Percentiles rank a stretch among this genome's conserved stretches.
phyloP scores from a whole-genome alignment of 2,113 vertebrate genomes.

The pig (Sus scrofa) region DNA sequence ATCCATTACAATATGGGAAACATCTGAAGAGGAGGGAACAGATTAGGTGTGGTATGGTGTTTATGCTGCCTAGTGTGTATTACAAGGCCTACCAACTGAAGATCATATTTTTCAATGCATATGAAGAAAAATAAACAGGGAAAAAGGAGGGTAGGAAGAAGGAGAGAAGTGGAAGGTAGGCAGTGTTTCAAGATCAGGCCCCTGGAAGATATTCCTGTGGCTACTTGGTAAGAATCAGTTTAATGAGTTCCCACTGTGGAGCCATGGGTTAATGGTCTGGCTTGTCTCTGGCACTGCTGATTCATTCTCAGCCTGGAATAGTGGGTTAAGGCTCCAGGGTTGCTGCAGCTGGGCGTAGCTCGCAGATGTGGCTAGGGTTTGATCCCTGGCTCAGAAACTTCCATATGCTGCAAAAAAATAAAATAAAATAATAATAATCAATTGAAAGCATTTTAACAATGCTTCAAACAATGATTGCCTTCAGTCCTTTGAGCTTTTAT shows the following conservation, averaged over 20 bases:
- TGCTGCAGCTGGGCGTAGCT: too few species aligned
- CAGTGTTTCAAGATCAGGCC: rapidly evolving
- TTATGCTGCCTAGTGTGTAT: not conserved
- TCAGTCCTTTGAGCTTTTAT: not conserved
- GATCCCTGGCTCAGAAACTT: too few species aligned
- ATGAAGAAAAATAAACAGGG: not conserved
- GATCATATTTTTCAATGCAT: not conserved
- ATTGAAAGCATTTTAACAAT: not conserved
- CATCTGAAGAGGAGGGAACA: not conserved
- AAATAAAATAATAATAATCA: not conserved
- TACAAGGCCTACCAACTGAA: not conserved
- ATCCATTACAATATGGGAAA: not conserved
- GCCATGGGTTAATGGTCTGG: too few species aligned
- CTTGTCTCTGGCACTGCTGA: too few species aligned
- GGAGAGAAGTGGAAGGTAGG: not conserved
- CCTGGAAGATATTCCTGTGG: not conserved
- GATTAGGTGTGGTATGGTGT: not conserved
- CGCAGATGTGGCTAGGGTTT: too few species aligned
- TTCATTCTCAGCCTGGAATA: too few species aligned
- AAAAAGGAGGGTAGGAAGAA: not conserved
- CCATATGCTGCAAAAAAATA: too few species aligned
- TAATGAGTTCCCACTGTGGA: too few species aligned
- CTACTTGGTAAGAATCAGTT: too few species aligned
- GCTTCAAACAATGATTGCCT: not conserved
- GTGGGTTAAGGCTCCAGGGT: too few species aligned